Evolutionary conservation across 2,888 invertebrate genomes (phyloP), one percentile per base, ranked within the genome.

Genomic region (Tolmerus cingulatus): DNA sequence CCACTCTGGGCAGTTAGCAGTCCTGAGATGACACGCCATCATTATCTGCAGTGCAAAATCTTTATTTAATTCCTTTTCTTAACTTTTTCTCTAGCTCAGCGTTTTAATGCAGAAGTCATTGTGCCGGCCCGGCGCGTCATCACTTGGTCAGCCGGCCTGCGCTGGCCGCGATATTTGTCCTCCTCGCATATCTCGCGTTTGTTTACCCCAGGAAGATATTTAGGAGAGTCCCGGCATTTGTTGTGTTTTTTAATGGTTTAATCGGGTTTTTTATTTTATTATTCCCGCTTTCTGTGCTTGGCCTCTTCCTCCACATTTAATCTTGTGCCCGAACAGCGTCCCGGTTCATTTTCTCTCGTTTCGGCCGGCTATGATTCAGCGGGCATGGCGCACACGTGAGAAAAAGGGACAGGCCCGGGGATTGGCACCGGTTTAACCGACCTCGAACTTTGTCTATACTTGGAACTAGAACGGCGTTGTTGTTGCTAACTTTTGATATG

Each of bases 401-500:
- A 76, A 76, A 76, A 76, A 76, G 76, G 76, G 76, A 76, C 76
- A 34, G 76, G 76, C 76, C 76, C 76, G 30, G 76, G 40, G 76
- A 40, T 40, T 76, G 76, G 76, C 76, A 76, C 76, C 76, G 76
- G 76, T 40, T 78, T 78, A 78, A 78, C 81, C 55, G 81, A 81
- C 81, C 30, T 51, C 81, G 81, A 81, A 81, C 55, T 51, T 81
- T 81, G 81, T 23, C 51, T 81, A 81, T 27, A 81, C 30, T 81
- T 76, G 76, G 76, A 76, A 76, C 76, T 37, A 76, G 76, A 76
- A 76, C 76, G 76, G 27, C 40, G 74, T 34, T 76, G 76, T 34
- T 66, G 66, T 66, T 66, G 66, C 66, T 66, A 27, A 9, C 66
- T 66, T 66, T 66, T 66, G 66, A 66, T 66, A 66, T 66, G 66